Evolutionary conservation across 2,888 invertebrate genomes (phyloP).

Genomic region (Paralinhomoeus sp.): DNA sequence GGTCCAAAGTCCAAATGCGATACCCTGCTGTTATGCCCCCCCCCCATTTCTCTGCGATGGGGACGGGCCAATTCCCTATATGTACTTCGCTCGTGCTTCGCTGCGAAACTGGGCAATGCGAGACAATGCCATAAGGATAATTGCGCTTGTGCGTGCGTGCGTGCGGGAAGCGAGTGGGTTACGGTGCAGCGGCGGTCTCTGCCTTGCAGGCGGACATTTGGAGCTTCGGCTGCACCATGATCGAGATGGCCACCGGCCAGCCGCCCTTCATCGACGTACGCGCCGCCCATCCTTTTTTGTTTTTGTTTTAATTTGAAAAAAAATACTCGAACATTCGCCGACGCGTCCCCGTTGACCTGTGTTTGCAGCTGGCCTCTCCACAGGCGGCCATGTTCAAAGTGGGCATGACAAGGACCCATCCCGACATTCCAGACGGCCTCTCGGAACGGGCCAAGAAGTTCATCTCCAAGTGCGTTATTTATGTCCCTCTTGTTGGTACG

Average conservation of each 20-base stretch:
- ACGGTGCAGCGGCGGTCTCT: no score
- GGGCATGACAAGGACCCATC: conserved; percentile 85
- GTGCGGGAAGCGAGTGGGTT: no score
- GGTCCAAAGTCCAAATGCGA: no score
- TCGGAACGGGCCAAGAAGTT: conserved; percentile 66
- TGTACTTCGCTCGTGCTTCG: no score
- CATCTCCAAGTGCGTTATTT: conserved; percentile 41
- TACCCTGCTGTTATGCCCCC: no score
- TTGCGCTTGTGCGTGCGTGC: no score
- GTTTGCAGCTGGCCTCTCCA: conserved; percentile 51
- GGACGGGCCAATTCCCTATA: no score
- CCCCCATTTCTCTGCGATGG: no score
- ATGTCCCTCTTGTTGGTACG: not conserved
- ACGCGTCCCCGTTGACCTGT: not conserved
- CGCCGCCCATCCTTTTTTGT: not conserved
- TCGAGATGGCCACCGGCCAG: conserved; percentile 98
- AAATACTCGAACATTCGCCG: not conserved
- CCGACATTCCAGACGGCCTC: conserved; percentile 73
- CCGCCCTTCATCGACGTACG: conserved; percentile 73
- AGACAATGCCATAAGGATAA: no score
- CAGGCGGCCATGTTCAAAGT: conserved; percentile 95
- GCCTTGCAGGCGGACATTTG: conserved; percentile 81
- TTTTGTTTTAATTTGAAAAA: not conserved
- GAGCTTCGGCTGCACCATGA: conserved; percentile 89
- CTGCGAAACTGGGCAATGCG: no score